Conservation (phyloP, 2,797 vertebrate genomes). For the Cygnus olor region DNA sequence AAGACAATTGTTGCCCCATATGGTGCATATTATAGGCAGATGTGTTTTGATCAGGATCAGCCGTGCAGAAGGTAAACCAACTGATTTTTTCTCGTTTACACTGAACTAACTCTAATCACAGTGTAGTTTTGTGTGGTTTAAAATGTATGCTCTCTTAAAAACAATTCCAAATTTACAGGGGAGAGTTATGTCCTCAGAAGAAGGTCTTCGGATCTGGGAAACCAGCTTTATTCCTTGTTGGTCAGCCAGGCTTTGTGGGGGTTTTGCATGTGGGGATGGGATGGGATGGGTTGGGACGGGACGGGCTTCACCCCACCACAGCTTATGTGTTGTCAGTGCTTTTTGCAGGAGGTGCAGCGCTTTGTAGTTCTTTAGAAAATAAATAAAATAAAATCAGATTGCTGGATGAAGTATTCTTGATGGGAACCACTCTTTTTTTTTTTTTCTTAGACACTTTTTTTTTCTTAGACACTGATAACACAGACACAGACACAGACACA, state of each 20-base stretch:
- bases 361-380: background rate
- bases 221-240: rapidly evolving
- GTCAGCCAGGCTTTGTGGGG: rapidly evolving
- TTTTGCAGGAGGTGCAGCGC: background rate
- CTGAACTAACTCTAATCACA: background rate
- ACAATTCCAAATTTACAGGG: background rate
- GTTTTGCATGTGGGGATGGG: background rate
- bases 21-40: background rate
- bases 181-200: background rate
- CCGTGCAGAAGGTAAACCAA: background rate
- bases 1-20: conserved; percentile 13
- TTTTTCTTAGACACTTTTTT: background rate
- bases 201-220: background rate
- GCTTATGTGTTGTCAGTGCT: rapidly evolving
- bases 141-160: background rate
- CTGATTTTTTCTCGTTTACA: conserved; percentile 14
- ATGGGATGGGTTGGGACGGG: background rate
- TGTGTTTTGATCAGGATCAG: conserved; percentile 34
- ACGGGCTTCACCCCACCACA: background rate
- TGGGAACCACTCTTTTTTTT: background rate
- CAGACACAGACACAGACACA: no score
- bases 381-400: background rate
- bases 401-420: background rate
- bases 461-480: background rate
- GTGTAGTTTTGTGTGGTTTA: background rate